Base-by-base conservation (phyloP, 2,113 vertebrate genomes). In the Equus przewalskii region DNA sequence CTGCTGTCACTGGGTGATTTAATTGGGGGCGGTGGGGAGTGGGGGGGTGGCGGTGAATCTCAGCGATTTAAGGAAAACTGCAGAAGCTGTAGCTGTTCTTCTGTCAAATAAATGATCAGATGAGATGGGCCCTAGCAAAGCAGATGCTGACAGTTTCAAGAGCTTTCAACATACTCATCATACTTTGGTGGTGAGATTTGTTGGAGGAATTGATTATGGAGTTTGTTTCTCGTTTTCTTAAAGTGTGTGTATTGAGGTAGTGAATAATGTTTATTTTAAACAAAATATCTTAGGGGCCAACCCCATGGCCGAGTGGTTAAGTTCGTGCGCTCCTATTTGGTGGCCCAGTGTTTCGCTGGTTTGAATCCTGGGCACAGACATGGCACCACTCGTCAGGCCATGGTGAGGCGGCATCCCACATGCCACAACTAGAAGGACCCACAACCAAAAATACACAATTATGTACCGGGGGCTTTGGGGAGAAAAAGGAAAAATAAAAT, bases 1-100 rank as follows among this genome's bases (percentile, higher is more conserved):
- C 87, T 94, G 94, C 97, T 98, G 98, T 98, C 97, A 97, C 92
- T 93, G 93, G 36, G 49, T 98, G 97, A 98, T 98, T 98, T 98
- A 98, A 98, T 97, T 98, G 97, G 85, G 89, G 78, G 36, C 36
- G 36, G 36, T 41, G 36, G 36, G 36, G 36, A 41, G 36, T 41
- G 36, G 36, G 36, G 36, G 36, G 36, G 36, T 41, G 36, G 36
- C 36, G 36, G 36, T 41, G 36, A 41, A 41, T 41, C 36, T 98
- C 87, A 91, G 97, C 95, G 98, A 96, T 75, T 98, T 97, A 97
- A 98, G 79, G 70, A 96, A 97, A 98, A 98, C 96, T 94, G 93
- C 62, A 93, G 90, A 97, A 96, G 92, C 9, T 84, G 13, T 67
- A 98, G 92, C 83, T 79, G 33, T 97, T 98, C 94, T 54, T 96